Evolutionary conservation across 2,113 vertebrate species (phyloP), one percentile per base, ranked within the genome.

Genomic region (Oxyura jamaicensis): DNA sequence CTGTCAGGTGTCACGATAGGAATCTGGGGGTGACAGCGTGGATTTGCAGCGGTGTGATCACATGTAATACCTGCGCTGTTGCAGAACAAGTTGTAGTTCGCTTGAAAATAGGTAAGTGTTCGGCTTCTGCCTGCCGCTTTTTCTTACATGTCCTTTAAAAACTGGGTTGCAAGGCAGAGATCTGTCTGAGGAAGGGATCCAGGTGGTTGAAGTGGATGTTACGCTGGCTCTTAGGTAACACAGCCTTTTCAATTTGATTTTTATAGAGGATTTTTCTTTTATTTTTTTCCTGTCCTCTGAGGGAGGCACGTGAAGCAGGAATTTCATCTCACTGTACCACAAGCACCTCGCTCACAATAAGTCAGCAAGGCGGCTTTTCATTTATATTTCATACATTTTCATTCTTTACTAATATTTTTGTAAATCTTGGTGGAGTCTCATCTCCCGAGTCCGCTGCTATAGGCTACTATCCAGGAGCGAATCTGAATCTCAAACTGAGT

Each of bases 281-380:
- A 53, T 19, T 69, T 58, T 31, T 35, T 9, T 35, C 41, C 62
- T 50, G 52, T 22, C 11, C 28, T 9, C 33, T 33, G 18, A 78
- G 73, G 65, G 85, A 94, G 11, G 16, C 17, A 5, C 0, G 3
- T 22, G 28, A 73, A 91, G 19, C 82, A 29, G 33, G 42, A 78
- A 79, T 93, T 92, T 95, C 63, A 48, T 89, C 84, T 94, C 78
- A 42, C 44, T 91, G 31, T 67, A n/a, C 95, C 82, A 52, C 79
- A 86, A 66, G 41, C 46, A 59, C 81, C 69, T 95, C 63, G 23
- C 39, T 46, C 74, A 58, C 73, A 78, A 33, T 53, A 66, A 90
- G 55, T 60, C 93, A 96, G 83, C 79, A 86, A 67, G 42, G 13
- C 56, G 28, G 22, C 48, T 26, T 88, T 91, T 80, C 29, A 59